These are phyloP conservation scores for Drosophila serrata DNA, from an alignment of 1,140 invertebrate genomes.

Conservation along the genomic window DNA sequence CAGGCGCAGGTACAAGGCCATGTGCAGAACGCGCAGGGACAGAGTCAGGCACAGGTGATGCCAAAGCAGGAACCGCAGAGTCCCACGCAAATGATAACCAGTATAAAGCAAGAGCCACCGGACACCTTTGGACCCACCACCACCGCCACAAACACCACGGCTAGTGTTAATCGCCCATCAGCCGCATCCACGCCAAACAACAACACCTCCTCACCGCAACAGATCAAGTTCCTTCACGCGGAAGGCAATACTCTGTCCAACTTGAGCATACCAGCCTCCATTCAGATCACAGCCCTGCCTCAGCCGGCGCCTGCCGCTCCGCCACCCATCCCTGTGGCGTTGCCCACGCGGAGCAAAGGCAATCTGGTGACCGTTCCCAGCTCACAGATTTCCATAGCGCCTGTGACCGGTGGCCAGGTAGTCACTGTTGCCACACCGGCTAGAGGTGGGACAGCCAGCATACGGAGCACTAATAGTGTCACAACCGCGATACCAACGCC, in stretches of 20 bases:
- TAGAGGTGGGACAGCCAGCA: constrained; percentile 6
- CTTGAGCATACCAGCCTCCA: constrained; percentile 70
- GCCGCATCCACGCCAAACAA: constrained; percentile 29
- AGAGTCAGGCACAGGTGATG: constrained; percentile 35
- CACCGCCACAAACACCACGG: constrained; percentile 21
- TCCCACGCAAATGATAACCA: constrained; percentile 77
- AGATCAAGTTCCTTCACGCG: constrained; percentile 72
- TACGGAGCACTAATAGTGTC: constrained; percentile 17
- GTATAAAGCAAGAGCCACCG: constrained; percentile 82
- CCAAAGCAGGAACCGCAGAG: constrained; percentile 82
- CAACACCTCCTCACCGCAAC: constrained; percentile 31
- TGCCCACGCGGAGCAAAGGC: constrained; percentile 15
- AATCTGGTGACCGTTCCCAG: constrained; percentile 25
- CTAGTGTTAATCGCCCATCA: constrained; percentile 5
- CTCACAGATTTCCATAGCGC: constrained; percentile 50
- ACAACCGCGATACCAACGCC: constrained; percentile 46
- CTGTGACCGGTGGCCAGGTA: constrained; percentile 44
- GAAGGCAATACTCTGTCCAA: constrained; percentile 57
- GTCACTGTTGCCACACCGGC: constrained; percentile 40
- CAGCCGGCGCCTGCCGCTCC: constrained; percentile 28
- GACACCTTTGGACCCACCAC: constrained; percentile 62
- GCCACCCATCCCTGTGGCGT: constrained; percentile 3
- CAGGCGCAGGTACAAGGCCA: constrained; percentile 20
- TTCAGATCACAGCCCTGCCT: constrained; percentile 79
- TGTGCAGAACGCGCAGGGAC: constrained; percentile 12